These are phyloP conservation scores for Craniophora ligustri DNA, from an alignment of 2,888 invertebrate genomes.

Conservation along the genomic window DNA sequence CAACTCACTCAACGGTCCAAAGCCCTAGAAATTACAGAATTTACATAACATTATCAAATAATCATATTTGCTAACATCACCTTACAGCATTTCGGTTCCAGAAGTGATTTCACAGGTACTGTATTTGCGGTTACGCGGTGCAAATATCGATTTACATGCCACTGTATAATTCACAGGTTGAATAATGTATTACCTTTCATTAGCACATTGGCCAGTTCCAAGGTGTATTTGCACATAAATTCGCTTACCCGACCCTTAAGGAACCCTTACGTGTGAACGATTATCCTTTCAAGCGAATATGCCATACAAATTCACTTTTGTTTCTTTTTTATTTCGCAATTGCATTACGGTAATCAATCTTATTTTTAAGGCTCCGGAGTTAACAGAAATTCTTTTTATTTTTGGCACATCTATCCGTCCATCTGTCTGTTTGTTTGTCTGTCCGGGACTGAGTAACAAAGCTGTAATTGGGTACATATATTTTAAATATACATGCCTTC, in stretches of 20 bases:
- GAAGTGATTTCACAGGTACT: constrained; percentile 70
- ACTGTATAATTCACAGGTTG: constrained; percentile 88
- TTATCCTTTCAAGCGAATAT: constrained; percentile 76
- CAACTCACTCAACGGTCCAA: constrained; percentile 36
- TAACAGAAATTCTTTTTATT: too few relatives aligned
- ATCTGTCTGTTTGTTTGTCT: too few relatives aligned
- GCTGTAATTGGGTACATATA: too few relatives aligned
- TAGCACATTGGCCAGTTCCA: constrained; percentile 86
- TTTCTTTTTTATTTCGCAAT: constrained; percentile 66
- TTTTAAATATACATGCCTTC: too few relatives aligned
- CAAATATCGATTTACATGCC: constrained; percentile 88
- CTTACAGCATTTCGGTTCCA: constrained; percentile 67
- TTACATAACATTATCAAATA: constrained; percentile 57
- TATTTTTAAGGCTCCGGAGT: too few relatives aligned
- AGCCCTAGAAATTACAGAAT: constrained; percentile 49
- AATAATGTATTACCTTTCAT: constrained; percentile 89
- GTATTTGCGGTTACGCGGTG: constrained; percentile 85
- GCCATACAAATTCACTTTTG: constrained; percentile 66
- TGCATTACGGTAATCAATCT: neutral
- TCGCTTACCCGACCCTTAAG: constrained; percentile 83
- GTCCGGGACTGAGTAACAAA: too few relatives aligned
- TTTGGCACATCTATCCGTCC: too few relatives aligned
- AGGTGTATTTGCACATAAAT: constrained; percentile 88
- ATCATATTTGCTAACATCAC: constrained; percentile 45
- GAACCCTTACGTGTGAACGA: constrained; percentile 82